These are phyloP conservation scores for Tetranychus cinnabarinus DNA, from an alignment of 1,140 invertebrate genomes.

Conservation along the genomic window DNA sequence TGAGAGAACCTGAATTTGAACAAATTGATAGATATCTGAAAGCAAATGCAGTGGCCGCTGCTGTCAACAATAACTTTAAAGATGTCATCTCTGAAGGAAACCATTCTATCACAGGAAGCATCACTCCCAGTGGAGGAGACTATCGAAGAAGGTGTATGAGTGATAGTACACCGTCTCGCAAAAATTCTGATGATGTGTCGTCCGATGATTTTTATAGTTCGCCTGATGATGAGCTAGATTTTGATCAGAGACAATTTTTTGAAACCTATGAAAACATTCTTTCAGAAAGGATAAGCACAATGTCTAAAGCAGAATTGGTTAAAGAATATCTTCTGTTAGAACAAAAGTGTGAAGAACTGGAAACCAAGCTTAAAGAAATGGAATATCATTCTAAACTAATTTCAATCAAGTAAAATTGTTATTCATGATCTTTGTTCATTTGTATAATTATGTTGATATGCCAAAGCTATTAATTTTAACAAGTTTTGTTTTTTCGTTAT, in stretches of 20 bases:
- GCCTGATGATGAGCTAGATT: slow-evolving; percentile 68
- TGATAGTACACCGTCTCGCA: neutral
- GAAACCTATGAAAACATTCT: slow-evolving; percentile 68
- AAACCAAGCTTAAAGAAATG: neutral
- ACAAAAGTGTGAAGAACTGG: slow-evolving; percentile 42
- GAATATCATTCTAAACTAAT: neutral
- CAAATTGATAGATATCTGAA: slow-evolving; percentile 20
- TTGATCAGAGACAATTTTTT: slow-evolving; percentile 72
- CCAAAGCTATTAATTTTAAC: too few species aligned
- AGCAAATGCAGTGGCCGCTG: neutral
- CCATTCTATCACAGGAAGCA: neutral
- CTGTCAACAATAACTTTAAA: neutral
- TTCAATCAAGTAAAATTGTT: too few species aligned
- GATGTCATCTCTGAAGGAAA: slow-evolving; percentile 17
- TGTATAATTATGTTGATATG: too few species aligned
- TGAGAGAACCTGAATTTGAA: slow-evolving; percentile 38
- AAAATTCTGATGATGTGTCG: neutral
- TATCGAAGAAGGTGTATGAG: slow-evolving; percentile 33
- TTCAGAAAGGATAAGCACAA: slow-evolving; percentile 47
- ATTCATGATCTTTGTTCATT: too few species aligned
- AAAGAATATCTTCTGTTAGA: slow-evolving; percentile 63
- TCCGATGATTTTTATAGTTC: slow-evolving; percentile 22
- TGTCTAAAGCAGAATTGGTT: slow-evolving; percentile 60
- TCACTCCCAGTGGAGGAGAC: slow-evolving; percentile 26
- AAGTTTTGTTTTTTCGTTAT: too few species aligned